Conservation (phyloP, 2,113 vertebrate species). For the Dipodomys spectabilis region DNA sequence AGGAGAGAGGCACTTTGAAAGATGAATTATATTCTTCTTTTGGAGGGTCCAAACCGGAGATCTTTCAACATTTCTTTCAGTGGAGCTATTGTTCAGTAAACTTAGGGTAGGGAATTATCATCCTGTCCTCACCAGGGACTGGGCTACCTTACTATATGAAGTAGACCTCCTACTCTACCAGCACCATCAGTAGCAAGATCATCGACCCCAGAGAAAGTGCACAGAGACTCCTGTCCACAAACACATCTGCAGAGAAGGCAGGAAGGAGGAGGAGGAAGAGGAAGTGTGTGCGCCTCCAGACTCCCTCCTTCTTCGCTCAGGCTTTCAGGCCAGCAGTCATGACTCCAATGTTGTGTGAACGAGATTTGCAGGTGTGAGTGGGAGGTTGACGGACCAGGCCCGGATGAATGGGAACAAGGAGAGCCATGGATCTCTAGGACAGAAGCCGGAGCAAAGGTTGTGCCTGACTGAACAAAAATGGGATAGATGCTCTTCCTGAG, state of each 20-base stretch:
- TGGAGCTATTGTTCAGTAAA: conserved; percentile 48
- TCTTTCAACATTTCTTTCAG: conserved; percentile 45
- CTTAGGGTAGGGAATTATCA: conserved; percentile 9
- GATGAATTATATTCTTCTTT: conserved; percentile 15
- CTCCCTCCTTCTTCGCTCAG: conserved; percentile 58
- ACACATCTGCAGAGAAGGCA: conserved; percentile 53
- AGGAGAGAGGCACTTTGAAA: neutral
- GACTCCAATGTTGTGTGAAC: conserved; percentile 56
- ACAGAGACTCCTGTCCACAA: conserved; percentile 4
- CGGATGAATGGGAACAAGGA: conserved; percentile 44
- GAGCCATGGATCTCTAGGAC: conserved; percentile 51
- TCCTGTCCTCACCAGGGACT: conserved; percentile 34
- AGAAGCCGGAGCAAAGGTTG: conserved; percentile 58
- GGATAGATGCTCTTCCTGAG: conserved; percentile 39
- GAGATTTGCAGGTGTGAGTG: conserved; percentile 78
- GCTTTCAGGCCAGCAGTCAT: conserved; percentile 53
- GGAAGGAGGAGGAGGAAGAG: conserved; percentile 69
- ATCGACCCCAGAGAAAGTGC: neutral
- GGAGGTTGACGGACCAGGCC: conserved; percentile 65
- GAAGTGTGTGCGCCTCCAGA: conserved; percentile 20
- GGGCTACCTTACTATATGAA: neutral
- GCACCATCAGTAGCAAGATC: neutral
- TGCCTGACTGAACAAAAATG: conserved; percentile 60
- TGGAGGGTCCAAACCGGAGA: neutral
- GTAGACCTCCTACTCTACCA: conserved; percentile 26